Percentiles rank a stretch among this genome's conserved stretches.
Evolutionary conservation across 2,888 invertebrate genomes (phyloP).

Genomic region (Catocala fraxini): DNA sequence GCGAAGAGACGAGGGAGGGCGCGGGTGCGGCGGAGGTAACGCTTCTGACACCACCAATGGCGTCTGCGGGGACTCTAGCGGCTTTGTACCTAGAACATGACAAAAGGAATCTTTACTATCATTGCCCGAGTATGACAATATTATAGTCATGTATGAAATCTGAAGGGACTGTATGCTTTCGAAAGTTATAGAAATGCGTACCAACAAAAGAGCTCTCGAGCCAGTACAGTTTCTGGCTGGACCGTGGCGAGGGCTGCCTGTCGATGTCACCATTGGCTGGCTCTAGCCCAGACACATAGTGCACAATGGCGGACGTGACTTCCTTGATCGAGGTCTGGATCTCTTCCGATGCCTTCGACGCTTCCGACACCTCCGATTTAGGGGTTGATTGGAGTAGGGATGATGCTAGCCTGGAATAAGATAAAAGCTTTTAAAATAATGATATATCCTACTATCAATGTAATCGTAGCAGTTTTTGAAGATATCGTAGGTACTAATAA

Average conservation of each 20-base stretch:
- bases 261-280: conserved; percentile 87
- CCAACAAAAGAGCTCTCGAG: conserved; percentile 95
- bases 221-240: conserved; percentile 94
- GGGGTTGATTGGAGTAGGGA: conserved; percentile 87
- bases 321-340: conserved; percentile 96
- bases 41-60: conserved; percentile 89
- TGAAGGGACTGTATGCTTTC: background rate
- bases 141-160: too few species aligned
- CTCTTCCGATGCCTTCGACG: conserved; percentile 88
- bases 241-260: conserved; percentile 86
- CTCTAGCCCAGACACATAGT: conserved; percentile 93
- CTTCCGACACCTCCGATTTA: conserved; percentile 60
- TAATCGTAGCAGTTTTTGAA: too few species aligned
- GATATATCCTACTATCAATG: too few species aligned
- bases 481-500: too few species aligned
- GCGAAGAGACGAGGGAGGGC: conserved; percentile 83
- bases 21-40: conserved; percentile 80
- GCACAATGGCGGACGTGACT: conserved; percentile 97
- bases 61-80: conserved; percentile 95
- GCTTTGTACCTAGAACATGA: conserved; percentile 88
- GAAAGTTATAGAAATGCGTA: conserved; percentile 49
- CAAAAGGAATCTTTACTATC: too few species aligned
- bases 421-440: too few species aligned
- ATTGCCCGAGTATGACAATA: too few species aligned
- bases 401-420: conserved; percentile 88